phyloP scores from a whole-genome alignment of 1,140 invertebrate species.

The Lordiphosa collinella region DNA sequence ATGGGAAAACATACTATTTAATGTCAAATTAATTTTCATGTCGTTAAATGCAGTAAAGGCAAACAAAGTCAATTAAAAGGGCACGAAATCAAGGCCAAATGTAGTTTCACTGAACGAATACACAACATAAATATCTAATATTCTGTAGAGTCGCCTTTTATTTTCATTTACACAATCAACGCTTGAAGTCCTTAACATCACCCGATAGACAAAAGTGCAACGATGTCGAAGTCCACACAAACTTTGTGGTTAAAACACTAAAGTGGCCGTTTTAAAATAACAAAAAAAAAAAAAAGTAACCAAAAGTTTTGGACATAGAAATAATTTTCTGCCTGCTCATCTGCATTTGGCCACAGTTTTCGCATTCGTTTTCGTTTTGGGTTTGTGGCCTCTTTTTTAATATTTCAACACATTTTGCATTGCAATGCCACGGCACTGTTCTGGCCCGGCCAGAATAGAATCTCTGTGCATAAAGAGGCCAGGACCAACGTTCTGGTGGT shows the following conservation, averaged over 20 bases:
- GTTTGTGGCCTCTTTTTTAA: conserved; percentile 53
- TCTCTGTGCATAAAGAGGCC: not conserved
- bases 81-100: no score
- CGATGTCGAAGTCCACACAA: conserved; percentile 54
- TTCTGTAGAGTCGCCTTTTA: no score
- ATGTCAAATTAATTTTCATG: conserved; percentile 66
- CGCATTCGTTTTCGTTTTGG: conserved; percentile 27
- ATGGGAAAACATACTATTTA: conserved; percentile 36
- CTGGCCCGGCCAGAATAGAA: not conserved
- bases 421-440: conserved; percentile 26
- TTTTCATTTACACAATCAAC: conserved; percentile 69
- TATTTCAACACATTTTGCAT: conserved; percentile 73
- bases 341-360: conserved; percentile 67
- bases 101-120: no score
- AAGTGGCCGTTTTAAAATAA: conserved; percentile 63
- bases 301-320: conserved; percentile 56
- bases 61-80: no score
- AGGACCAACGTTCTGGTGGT: conserved; percentile 26
- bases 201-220: conserved; percentile 61
- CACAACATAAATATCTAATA: no score
- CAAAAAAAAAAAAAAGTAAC: conserved; percentile 40
- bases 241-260: conserved; percentile 72
- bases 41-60: conserved; percentile 58
- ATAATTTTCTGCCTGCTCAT: conserved; percentile 60
- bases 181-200: conserved; percentile 45